Evolutionary conservation across 2,797 vertebrate species (phyloP).

Genomic region (Chromobotia macracanthus): DNA sequence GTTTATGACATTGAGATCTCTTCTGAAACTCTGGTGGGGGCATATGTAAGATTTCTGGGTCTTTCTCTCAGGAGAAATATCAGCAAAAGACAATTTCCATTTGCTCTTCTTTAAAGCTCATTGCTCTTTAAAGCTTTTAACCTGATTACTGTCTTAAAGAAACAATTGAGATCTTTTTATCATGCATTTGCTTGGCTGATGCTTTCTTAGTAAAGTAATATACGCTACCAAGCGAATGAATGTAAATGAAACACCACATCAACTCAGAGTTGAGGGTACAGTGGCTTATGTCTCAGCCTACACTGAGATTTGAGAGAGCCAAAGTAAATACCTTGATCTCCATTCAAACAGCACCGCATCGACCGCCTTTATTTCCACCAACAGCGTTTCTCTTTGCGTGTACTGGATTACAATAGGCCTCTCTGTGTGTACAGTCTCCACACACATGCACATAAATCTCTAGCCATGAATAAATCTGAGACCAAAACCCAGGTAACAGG

Average conservation of each 20-base stretch:
- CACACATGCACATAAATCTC: conserved; percentile 6
- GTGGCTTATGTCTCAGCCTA: conserved; percentile 19
- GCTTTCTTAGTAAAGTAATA: no score
- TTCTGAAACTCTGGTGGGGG: neutral
- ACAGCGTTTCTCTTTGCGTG: conserved; percentile 69
- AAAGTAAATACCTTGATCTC: conserved; percentile 77
- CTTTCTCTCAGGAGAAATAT: no score
- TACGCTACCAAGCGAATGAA: neutral
- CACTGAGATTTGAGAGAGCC: conserved; percentile 52
- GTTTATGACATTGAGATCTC: neutral
- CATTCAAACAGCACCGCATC: conserved; percentile 75
- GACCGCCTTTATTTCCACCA: conserved; percentile 76
- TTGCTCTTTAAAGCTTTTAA: no score
- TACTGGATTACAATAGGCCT: conserved; percentile 78
- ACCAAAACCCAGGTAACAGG: conserved; percentile 62
- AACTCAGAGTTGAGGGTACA: conserved; percentile 35
- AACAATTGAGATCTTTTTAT: no score
- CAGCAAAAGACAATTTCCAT: no score
- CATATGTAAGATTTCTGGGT: no score
- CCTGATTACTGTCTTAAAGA: no score
- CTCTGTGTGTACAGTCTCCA: conserved; percentile 68
- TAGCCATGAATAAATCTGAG: neutral
- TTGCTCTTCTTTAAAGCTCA: no score
- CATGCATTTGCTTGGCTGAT: no score
- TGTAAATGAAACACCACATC: neutral